Evolutionary conservation across 2,113 vertebrate genomes (phyloP).

Genomic region (Megaleporinus macrocephalus): DNA sequence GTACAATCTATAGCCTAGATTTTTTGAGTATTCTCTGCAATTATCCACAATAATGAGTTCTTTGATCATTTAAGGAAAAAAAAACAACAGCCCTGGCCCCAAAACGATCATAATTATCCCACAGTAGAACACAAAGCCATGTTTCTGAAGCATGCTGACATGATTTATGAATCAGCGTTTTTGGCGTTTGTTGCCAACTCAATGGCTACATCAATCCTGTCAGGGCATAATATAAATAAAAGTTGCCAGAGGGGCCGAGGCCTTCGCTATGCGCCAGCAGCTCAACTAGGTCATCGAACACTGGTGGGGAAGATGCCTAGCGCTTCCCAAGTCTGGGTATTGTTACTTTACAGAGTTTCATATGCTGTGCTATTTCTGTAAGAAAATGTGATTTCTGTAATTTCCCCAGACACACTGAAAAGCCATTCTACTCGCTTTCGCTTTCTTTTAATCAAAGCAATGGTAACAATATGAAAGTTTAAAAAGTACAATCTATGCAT

Average conservation of each 20-base stretch:
- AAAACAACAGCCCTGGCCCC: neutral
- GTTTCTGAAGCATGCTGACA: conserved; percentile 52
- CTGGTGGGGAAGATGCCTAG: conserved; percentile 50
- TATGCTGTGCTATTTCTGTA: conserved; percentile 49
- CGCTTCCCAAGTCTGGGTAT: conserved; percentile 38
- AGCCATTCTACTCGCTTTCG: conserved; percentile 40
- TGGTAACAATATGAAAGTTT: conserved; percentile 48
- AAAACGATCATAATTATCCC: conserved; percentile 12
- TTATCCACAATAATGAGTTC: conserved; percentile 9
- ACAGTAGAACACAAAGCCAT: conserved; percentile 37
- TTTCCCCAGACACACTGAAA: conserved; percentile 45
- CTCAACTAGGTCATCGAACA: conserved; percentile 72
- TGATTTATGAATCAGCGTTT: conserved; percentile 59
- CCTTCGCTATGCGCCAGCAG: conserved; percentile 61
- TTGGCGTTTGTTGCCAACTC: conserved; percentile 51
- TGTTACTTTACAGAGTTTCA: conserved; percentile 49
- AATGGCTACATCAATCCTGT: conserved; percentile 60
- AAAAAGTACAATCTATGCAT: conserved; percentile 46
- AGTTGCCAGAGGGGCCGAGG: conserved; percentile 64
- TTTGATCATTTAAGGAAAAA: conserved; percentile 24
- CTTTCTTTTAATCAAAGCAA: conserved; percentile 49
- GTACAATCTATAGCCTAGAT: neutral
- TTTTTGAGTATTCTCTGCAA: neutral
- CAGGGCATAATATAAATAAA: conserved; percentile 62
- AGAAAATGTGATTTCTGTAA: conserved; percentile 51